phyloP scores from a whole-genome alignment of 2,888 invertebrate species.

The Thera obeliscata region DNA sequence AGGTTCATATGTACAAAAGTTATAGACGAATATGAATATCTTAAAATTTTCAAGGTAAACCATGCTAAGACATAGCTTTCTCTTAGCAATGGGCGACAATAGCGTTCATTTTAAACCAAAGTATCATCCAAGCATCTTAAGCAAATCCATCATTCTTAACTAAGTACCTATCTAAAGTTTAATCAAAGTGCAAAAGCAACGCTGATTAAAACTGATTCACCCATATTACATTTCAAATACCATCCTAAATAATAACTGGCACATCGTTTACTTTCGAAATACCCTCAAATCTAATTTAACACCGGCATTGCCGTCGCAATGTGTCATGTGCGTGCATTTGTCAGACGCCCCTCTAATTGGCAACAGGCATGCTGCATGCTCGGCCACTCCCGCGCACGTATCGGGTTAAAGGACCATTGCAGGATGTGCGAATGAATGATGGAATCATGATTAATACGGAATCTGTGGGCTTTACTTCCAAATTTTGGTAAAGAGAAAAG shows the following conservation, averaged over 20 bases:
- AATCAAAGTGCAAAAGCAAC: background rate
- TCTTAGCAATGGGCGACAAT: too few species aligned
- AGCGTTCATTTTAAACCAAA: too few species aligned
- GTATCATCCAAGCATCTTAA: too few species aligned
- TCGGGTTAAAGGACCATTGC: conserved; percentile 41
- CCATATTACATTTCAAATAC: conserved; percentile 10
- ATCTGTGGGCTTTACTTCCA: background rate
- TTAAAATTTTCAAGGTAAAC: too few species aligned
- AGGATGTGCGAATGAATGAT: conserved; percentile 39
- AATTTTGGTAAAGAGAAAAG: too few species aligned
- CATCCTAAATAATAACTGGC: conserved; percentile 19
- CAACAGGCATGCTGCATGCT: conserved; percentile 47
- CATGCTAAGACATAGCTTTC: too few species aligned
- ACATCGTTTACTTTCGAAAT: conserved; percentile 26
- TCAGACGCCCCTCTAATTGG: conserved; percentile 56
- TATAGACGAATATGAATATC: too few species aligned
- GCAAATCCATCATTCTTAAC: too few species aligned
- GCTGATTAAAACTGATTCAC: background rate
- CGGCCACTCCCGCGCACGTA: conserved; percentile 37
- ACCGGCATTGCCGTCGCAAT: conserved; percentile 35
- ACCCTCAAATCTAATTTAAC: conserved; percentile 33
- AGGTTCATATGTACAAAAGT: too few species aligned
- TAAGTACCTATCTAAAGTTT: too few species aligned
- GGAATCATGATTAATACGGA: background rate
- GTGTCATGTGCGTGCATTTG: conserved; percentile 47